These are phyloP conservation scores for Cyclina sinensis DNA, from an alignment of 1,140 invertebrate species.

Conservation along the genomic window DNA sequence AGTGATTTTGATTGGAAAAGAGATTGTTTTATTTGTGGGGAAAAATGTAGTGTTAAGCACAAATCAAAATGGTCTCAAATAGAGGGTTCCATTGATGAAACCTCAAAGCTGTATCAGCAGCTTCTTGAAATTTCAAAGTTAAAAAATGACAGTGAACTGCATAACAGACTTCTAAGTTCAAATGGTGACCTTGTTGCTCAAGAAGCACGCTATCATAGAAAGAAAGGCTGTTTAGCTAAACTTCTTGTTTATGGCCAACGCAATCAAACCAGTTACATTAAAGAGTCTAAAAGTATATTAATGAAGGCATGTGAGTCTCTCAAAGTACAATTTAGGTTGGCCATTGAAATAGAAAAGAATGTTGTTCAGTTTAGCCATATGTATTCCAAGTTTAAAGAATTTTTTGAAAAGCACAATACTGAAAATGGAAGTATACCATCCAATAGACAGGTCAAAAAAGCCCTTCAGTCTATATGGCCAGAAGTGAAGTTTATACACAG, in stretches of 20 bases:
- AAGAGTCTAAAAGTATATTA: no score
- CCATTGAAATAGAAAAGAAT: not conserved
- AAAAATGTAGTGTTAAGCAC: not conserved
- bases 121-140: no score
- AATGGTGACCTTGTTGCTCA: no score
- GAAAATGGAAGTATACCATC: not conserved
- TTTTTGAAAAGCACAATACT: not conserved
- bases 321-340: not conserved
- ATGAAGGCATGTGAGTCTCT: not conserved
- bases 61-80: not conserved
- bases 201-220: no score
- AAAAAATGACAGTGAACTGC: not conserved
- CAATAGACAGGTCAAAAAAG: not conserved
- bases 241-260: not conserved
- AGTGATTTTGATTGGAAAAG: not conserved
- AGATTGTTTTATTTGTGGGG: no score
- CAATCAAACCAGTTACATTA: not conserved
- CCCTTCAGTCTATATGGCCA: not conserved
- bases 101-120: not conserved
- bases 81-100: no score
- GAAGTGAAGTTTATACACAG: constrained; percentile 7
- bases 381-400: not conserved
- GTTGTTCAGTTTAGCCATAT: not conserved
- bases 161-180: not conserved
- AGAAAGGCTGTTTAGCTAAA: no score